Percentiles rank a stretch among this genome's conserved stretches.
These are phyloP conservation scores for Oryzias dopingdopingensis DNA, from an alignment of 2,797 vertebrate species.

Conservation along the genomic window DNA sequence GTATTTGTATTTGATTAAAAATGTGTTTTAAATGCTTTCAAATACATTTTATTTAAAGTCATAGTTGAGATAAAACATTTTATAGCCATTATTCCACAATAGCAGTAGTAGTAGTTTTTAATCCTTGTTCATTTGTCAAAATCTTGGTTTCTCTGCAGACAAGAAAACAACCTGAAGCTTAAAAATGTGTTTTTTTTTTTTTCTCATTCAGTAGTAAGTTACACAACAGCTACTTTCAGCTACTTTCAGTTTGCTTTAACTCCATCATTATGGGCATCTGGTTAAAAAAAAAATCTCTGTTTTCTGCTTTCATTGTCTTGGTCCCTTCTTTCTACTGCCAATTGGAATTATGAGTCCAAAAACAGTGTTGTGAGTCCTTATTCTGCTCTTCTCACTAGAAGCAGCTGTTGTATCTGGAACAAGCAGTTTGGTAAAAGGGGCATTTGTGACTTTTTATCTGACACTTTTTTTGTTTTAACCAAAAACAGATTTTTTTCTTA, in stretches of 20 bases:
- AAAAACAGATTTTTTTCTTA: background rate
- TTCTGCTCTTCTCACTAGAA: constrained; percentile 18
- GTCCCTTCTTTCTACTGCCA: constrained; percentile 16
- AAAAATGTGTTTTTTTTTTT: constrained; percentile 1
- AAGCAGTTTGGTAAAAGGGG: constrained; percentile 19
- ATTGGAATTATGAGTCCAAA: constrained; percentile 33
- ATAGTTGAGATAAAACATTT: constrained; percentile 19
- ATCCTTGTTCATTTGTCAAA: too few relatives aligned
- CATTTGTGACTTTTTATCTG: constrained; percentile 11
- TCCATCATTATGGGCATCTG: too few relatives aligned
- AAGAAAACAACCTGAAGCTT: too few relatives aligned
- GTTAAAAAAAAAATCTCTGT: background rate
- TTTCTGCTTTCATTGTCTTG: constrained; percentile 15
- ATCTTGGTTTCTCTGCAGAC: too few relatives aligned
- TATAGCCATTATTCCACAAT: too few relatives aligned
- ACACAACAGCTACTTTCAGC: constrained; percentile 5
- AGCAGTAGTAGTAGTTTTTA: too few relatives aligned
- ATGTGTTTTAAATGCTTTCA: constrained; percentile 18
- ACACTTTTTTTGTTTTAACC: constrained; percentile 1
- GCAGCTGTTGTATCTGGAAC: constrained; percentile 43
- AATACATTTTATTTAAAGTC: constrained; percentile 26
- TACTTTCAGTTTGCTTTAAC: constrained; percentile 6
- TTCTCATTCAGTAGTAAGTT: constrained; percentile 24
- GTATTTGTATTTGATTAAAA: too few relatives aligned
- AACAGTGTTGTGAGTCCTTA: constrained; percentile 31